Percentiles rank a stretch among this genome's conserved stretches.
These are phyloP conservation scores for Danio aesculapii DNA, from an alignment of 2,797 vertebrate species.

Conservation along the genomic window DNA sequence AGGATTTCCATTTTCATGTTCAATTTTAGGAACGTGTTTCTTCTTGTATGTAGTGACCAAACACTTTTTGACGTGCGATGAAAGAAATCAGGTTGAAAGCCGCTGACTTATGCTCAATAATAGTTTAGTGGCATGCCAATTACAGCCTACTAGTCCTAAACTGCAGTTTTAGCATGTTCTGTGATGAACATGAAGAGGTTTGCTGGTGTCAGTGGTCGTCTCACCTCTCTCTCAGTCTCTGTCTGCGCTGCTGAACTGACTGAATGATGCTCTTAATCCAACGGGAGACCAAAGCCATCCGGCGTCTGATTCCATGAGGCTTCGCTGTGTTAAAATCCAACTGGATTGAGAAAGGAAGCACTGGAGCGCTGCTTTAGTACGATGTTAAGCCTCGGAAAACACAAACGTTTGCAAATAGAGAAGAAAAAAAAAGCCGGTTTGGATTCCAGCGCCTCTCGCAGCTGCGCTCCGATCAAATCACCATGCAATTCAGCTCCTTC, in stretches of 20 bases:
- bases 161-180: background rate
- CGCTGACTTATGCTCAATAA: background rate
- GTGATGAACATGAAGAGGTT: background rate
- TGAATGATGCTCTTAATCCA: slow-evolving; percentile 72
- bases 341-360: slow-evolving; percentile 39
- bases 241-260: slow-evolving; percentile 64
- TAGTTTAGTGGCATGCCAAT: background rate
- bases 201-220: slow-evolving; percentile 22
- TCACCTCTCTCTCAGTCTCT: slow-evolving; percentile 66
- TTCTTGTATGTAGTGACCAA: background rate
- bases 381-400: background rate
- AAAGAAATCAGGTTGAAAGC: background rate
- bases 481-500: slow-evolving; percentile 66
- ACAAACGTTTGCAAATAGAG: slow-evolving; percentile 29
- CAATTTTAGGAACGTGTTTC: background rate
- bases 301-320: slow-evolving; percentile 59
- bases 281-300: slow-evolving; percentile 65
- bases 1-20: background rate
- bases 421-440: slow-evolving; percentile 48
- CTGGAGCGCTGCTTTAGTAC: background rate
- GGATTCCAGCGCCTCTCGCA: slow-evolving; percentile 47
- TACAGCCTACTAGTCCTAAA: background rate
- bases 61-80: slow-evolving; percentile 6
- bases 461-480: slow-evolving; percentile 64
- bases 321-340: slow-evolving; percentile 65